Evolutionary conservation across 2,797 vertebrate species (phyloP).

Genomic region (Parotocinclus haroldoi): DNA sequence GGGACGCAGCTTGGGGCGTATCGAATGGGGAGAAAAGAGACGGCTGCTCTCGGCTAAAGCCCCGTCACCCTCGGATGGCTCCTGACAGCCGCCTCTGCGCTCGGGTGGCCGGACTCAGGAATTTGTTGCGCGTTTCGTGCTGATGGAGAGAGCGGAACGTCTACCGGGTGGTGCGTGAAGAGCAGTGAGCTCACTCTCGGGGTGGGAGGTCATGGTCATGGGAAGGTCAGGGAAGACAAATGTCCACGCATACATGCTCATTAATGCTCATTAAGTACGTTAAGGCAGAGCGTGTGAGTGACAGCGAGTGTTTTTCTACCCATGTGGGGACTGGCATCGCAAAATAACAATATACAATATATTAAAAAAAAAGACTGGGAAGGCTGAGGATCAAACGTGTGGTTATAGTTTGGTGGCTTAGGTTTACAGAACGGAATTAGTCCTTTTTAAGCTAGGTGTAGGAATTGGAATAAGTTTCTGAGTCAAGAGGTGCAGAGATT

Average conservation of each 20-base stretch:
- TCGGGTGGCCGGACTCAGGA: constrained; percentile 10
- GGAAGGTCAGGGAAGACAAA: constrained; percentile 3
- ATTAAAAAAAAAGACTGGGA: no score
- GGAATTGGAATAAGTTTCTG: no score
- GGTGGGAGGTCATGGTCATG: background rate
- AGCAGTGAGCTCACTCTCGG: constrained; percentile 9
- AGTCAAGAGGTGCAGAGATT: no score
- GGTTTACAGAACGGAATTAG: no score
- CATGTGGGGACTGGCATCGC: background rate
- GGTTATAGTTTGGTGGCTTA: no score
- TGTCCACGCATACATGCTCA: constrained; percentile 16
- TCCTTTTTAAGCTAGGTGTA: no score
- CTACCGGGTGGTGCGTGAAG: background rate
- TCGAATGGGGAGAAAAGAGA: constrained; percentile 23
- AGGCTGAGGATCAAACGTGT: no score
- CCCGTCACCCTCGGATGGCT: constrained; percentile 27
- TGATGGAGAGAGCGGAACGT: constrained; percentile 27
- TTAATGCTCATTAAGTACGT: background rate
- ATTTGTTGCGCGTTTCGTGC: constrained; percentile 8
- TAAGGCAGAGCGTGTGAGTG: background rate
- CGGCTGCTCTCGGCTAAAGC: constrained; percentile 11
- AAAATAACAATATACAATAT: no score
- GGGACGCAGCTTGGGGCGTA: constrained; percentile 29
- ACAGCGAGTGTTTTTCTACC: background rate
- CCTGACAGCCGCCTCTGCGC: constrained; percentile 17